Evolutionary conservation across 2,797 vertebrate genomes (phyloP), one percentile per base, ranked within the genome.

Genomic region (Heterohyrax brucei): DNA sequence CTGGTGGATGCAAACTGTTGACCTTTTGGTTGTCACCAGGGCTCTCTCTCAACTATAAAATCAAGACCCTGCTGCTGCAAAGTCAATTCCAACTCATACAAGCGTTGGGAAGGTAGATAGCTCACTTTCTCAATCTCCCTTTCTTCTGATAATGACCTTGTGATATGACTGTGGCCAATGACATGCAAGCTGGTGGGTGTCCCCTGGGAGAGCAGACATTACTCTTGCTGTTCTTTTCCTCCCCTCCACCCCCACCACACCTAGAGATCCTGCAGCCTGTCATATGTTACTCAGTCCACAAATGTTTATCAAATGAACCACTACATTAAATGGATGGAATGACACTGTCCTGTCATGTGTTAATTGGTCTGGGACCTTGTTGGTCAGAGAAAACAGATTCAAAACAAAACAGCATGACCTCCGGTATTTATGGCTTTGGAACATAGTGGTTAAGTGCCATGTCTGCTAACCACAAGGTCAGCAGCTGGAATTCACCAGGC

Each of bases 161-260:
- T 2, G 61, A 14, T 3, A 19, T 22, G 24, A 10, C 62, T 44
- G 33, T 21, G 75, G 24, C 4, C 28, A 13, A 9, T 0, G 44
- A 56, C 59, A 39, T 8, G 28, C 5, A 76, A 8, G n/a, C 3
- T 22, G 73, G 28, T 53, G 14, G 59, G 9, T 14, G 30, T 68
- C 46, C 64, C 13, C 46, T 10, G 44, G 21, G 56, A 1, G 1
- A 7, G 50, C 7, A 4, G 19, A 30, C 1, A 0, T 46, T 21
- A 14, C 0, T 2, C 0, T 2, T 14, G 8, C 33, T 24, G 3
- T 3, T 50, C 48, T 46, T 9, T 13, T 22, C 10, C 68, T 53
- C 79, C 44, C 59, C 62, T 78, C 80, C 56, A 39, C 39, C 39
- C 39, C 39, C 39, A 39, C 39, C 39, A 39, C 56, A 48, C 56